Evolutionary conservation across 2,888 invertebrate species (phyloP).

Genomic region (Conus canariensis): DNA sequence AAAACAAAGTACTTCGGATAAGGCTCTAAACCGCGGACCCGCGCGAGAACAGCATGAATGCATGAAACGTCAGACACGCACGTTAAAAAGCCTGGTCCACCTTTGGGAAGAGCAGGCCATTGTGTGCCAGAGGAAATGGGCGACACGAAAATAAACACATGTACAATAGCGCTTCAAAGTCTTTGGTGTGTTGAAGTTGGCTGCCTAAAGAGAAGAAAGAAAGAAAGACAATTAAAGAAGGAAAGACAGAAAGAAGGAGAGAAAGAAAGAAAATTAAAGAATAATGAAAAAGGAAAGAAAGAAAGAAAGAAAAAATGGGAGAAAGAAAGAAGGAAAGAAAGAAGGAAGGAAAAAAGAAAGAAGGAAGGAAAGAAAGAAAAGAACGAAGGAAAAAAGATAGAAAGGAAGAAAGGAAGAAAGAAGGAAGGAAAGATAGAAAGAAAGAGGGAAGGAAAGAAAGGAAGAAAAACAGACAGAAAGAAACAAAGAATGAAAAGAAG

Average conservation of each 20-base stretch:
- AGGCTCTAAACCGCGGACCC: too few species aligned
- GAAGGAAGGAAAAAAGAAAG: not conserved
- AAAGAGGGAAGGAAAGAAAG: not conserved
- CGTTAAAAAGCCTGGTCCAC: too few species aligned
- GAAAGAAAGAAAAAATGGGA: not conserved
- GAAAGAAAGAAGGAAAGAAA: not conserved
- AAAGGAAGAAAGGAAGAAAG: not conserved
- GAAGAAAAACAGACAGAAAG: not conserved
- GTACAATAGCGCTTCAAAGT: too few species aligned
- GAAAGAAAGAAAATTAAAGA: not conserved
- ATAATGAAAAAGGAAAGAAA: not conserved
- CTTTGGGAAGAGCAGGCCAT: too few species aligned
- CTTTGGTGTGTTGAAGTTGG: not conserved
- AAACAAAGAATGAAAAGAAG: not conserved
- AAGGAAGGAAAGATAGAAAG: not conserved
- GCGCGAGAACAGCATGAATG: too few species aligned
- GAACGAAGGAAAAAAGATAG: not conserved
- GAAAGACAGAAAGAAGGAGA: not conserved
- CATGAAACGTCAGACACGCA: too few species aligned
- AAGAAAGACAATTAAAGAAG: too few species aligned
- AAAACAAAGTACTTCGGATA: too few species aligned
- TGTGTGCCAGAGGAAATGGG: too few species aligned
- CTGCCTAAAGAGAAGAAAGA: too few species aligned
- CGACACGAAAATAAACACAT: too few species aligned
- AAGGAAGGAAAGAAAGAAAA: not conserved